Evolutionary conservation across 2,797 vertebrate species (phyloP).

Genomic region (Leptodactylus fallax): DNA sequence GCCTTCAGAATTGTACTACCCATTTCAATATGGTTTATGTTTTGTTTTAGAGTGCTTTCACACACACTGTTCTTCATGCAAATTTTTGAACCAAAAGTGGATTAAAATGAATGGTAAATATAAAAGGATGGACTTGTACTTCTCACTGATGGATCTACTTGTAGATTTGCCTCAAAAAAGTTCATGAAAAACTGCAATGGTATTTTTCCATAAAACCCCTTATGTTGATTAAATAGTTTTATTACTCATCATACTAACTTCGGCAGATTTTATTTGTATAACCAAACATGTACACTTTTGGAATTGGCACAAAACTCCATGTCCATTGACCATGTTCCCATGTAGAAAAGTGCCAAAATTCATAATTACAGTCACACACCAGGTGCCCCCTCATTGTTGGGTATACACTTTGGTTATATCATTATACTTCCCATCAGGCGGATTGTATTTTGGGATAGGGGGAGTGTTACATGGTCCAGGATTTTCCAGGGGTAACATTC

Average conservation of each 20-base stretch:
- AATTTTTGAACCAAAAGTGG: too few species aligned
- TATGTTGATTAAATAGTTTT: neutral
- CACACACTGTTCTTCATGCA: too few species aligned
- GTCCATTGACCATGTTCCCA: neutral
- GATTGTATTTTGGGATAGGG: constrained; percentile 78
- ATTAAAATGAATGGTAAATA: too few species aligned
- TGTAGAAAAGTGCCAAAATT: neutral
- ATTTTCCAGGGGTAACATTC: constrained; percentile 83
- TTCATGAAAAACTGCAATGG: too few species aligned
- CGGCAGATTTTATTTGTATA: neutral
- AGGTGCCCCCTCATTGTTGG: constrained; percentile 78
- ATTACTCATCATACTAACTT: neutral
- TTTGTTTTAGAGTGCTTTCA: too few species aligned
- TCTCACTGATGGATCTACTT: too few species aligned
- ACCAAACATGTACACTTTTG: neutral
- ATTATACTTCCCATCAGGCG: constrained; percentile 89
- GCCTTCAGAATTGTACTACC: too few species aligned
- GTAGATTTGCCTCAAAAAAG: too few species aligned
- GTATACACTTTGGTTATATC: constrained; percentile 89
- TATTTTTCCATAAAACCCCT: neutral
- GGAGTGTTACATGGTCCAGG: constrained; percentile 86
- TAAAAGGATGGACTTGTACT: too few species aligned
- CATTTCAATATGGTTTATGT: too few species aligned
- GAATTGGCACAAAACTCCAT: neutral
- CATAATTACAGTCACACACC: neutral